A percentile compares a stretch with the other conserved stretches of the same genome.
Evolutionary conservation across 2,113 vertebrate genomes (phyloP).

Genomic region (Halcyon senegalensis): DNA sequence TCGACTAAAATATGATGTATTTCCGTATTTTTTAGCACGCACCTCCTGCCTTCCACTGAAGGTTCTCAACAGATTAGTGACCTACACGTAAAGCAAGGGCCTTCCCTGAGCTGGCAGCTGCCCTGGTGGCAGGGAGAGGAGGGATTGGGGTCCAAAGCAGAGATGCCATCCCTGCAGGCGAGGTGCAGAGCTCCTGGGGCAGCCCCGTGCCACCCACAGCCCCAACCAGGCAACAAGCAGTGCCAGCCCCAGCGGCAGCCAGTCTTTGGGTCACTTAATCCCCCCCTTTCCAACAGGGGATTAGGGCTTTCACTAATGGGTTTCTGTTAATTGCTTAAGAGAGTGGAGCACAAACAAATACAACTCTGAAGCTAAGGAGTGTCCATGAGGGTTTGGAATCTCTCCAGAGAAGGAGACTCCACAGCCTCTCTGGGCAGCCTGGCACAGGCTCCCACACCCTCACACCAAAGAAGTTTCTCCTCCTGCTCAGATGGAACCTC

Average conservation of each 20-base stretch:
- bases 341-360: not conserved
- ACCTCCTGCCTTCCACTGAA: not conserved
- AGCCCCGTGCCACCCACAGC: not conserved
- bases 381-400: not conserved
- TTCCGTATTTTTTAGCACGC: not conserved
- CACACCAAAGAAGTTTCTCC: not conserved
- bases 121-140: fast-evolving
- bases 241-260: fast-evolving
- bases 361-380: not conserved
- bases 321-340: slow-evolving; percentile 4
- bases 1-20: not conserved
- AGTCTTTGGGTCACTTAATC: not conserved
- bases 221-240: fast-evolving
- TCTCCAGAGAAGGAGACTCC: not conserved
- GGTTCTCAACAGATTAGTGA: not conserved
- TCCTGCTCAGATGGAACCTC: not conserved
- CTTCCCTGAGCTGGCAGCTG: not conserved
- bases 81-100: not conserved
- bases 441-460: not conserved
- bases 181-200: not conserved
- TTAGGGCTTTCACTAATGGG: not conserved
- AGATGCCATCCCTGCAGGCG: fast-evolving
- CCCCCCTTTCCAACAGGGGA: not conserved
- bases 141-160: fast-evolving
- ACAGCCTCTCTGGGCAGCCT: not conserved